Percentiles rank a stretch among this genome's conserved stretches.
phyloP scores from a whole-genome alignment of 2,797 vertebrate genomes.

The Chelon auratus region DNA sequence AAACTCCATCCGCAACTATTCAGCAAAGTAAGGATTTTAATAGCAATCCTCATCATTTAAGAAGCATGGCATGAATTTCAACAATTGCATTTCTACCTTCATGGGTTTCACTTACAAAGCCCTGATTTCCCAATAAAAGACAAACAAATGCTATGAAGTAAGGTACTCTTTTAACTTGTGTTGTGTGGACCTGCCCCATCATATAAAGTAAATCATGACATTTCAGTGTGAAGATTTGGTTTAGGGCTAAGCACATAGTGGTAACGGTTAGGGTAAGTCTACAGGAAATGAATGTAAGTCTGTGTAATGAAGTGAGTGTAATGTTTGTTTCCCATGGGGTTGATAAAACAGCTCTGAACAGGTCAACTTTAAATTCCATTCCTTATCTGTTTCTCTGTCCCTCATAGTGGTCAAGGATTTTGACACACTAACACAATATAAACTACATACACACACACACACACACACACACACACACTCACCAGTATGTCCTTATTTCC shows the following conservation, averaged over 20 bases:
- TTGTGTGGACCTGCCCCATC: too few relatives aligned
- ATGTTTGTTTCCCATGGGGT: conserved; percentile 16
- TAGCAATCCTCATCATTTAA: too few relatives aligned
- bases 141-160: too few relatives aligned
- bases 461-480: conserved; percentile 86
- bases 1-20: neutral
- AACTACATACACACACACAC: neutral
- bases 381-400: conserved; percentile 11
- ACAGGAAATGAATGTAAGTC: neutral
- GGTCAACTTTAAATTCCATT: conserved; percentile 23
- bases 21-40: neutral
- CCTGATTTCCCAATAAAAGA: too few relatives aligned
- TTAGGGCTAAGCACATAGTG: conserved; percentile 14
- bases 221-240: too few relatives aligned
- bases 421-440: conserved; percentile 10
- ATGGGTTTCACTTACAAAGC: too few relatives aligned
- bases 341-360: conserved; percentile 10
- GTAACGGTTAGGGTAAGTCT: conserved; percentile 8
- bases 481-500: conserved; percentile 92
- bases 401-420: neutral
- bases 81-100: too few relatives aligned
- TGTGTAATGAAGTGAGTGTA: neutral
- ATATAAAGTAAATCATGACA: too few relatives aligned
- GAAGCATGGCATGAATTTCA: too few relatives aligned
- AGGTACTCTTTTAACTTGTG: too few relatives aligned